Evolutionary conservation across 2,888 invertebrate species (phyloP).

Genomic region (Dynastes maya): DNA sequence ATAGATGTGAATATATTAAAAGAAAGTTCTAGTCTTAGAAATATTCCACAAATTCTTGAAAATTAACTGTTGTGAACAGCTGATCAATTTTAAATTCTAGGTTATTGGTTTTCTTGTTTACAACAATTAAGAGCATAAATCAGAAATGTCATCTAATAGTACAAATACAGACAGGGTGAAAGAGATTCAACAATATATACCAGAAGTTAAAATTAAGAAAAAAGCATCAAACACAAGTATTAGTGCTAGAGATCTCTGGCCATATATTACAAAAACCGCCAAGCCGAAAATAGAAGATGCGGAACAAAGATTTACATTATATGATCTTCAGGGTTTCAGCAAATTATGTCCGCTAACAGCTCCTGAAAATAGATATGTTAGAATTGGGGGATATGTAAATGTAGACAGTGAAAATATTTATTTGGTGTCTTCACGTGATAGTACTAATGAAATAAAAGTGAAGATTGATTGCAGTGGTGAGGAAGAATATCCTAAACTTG

Average conservation of each 20-base stretch:
- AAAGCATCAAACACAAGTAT: neutral
- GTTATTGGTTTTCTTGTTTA: no score
- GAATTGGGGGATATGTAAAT: slow-evolving; percentile 22
- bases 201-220: neutral
- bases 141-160: neutral
- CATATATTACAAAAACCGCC: neutral
- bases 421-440: slow-evolving; percentile 1
- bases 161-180: neutral
- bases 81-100: no score
- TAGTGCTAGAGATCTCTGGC: slow-evolving; percentile 13
- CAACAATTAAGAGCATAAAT: neutral
- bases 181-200: neutral
- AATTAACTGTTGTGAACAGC: no score
- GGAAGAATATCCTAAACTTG: slow-evolving; percentile 4
- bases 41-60: no score
- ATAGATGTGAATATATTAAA: no score
- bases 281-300: neutral
- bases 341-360: neutral
- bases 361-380: slow-evolving; percentile 21
- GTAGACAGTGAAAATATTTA: neutral
- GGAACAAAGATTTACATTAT: neutral
- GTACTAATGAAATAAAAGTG: neutral
- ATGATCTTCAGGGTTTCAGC: slow-evolving; percentile 5
- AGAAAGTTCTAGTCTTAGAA: no score
- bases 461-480: neutral